These are phyloP conservation scores for Porites divaricata DNA, from an alignment of 92 coral and sea anemone species.

Conservation along the genomic window DNA sequence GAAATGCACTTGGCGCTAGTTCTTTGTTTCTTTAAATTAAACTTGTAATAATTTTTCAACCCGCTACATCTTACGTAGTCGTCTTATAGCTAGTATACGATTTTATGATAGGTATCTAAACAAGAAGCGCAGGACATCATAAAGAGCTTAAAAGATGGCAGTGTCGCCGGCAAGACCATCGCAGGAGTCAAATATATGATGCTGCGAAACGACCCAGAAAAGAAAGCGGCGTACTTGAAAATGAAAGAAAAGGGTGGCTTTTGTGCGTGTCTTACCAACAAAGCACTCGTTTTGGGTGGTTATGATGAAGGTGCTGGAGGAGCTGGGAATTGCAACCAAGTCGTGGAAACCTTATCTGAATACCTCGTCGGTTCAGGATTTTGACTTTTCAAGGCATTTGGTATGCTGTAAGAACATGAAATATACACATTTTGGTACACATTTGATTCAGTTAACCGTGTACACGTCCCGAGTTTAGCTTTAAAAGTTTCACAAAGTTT, in stretches of 20 bases:
- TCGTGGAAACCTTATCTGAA: constrained; percentile 71
- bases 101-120: constrained; percentile 51
- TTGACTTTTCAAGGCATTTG: constrained; percentile 3
- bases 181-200: constrained; percentile 81
- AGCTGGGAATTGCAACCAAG: constrained; percentile 84
- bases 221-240: constrained; percentile 73
- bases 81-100: neutral
- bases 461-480: neutral
- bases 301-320: constrained; percentile 85
- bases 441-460: neutral
- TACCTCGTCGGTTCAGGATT: constrained; percentile 73
- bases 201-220: constrained; percentile 79
- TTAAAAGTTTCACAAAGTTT: neutral
- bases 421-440: neutral
- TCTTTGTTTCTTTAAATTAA: too few relatives aligned
- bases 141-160: constrained; percentile 85
- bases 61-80: neutral
- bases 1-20: neutral
- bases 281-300: constrained; percentile 77
- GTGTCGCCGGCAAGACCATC: constrained; percentile 63
- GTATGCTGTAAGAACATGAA: neutral
- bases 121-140: constrained; percentile 73
- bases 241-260: constrained; percentile 83
- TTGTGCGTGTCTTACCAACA: constrained; percentile 75
- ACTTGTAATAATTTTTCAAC: too few relatives aligned